Base-by-base conservation (phyloP, 1,140 invertebrate genomes). In the Neodiprion virginianus region DNA sequence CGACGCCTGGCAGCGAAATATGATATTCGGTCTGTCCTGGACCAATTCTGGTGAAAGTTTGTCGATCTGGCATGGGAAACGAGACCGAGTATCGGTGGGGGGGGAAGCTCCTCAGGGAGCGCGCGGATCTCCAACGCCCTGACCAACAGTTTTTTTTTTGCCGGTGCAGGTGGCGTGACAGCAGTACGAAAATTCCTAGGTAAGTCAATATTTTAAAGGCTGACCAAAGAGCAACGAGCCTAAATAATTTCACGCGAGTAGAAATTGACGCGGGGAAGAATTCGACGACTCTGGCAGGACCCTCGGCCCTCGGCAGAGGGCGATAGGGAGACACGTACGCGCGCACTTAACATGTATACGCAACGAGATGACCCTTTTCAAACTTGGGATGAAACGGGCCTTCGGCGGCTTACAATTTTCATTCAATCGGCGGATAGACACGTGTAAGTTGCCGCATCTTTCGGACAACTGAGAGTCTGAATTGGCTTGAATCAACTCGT, bases 241-340 rank as follows among this genome's bases (percentile, higher is more conserved):
- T 61, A 61, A 61, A 61, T 61, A 61, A 61, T 61, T 61, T 61
- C 11, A 61, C 53, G 53, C 53, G 53, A 61, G 53, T 61, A 61
- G 28, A 4, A 40, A 40, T 40, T 40, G 28, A 40, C 53, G 53
- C 53, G 53, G 11, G 4, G 53, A 61, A 12, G 53, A 61, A 61
- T 61, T 61, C 53, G n/a, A 12, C 11, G 53, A 61, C 28, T 40
- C 28, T 5, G 28, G 28, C 2, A 40, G 28, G 28, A 40, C 28
- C 28, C 28, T 40, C 28, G 28, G 28, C 28, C 28, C 28, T 40
- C 28, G 28, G 28, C 53, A 61, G n/a, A 61, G 5, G 53, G 5
- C 53, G 11, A 17, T 4, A 17, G 11, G 11, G 53, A 17, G 11
- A 61, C 53, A 61, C 53, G 53, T 61, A 17, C n/a, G n/a, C 53